These are phyloP conservation scores for Troglohyphantes excavatus DNA, from an alignment of 2,888 invertebrate species.

Conservation along the genomic window DNA sequence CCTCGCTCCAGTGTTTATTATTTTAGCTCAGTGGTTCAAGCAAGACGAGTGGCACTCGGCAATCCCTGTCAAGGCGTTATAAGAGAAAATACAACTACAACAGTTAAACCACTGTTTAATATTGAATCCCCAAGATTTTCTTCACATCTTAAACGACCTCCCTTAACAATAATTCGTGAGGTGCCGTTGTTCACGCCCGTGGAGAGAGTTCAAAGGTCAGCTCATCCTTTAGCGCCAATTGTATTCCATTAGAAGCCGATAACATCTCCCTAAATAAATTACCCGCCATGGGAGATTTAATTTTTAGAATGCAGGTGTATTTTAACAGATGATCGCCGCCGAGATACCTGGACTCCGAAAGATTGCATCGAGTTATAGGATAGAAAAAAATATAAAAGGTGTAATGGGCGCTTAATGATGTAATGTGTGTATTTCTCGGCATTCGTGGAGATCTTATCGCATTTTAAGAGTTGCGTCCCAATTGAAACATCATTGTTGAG, in stretches of 20 bases:
- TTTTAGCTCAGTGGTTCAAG: too few species aligned
- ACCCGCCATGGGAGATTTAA: constrained; percentile 11
- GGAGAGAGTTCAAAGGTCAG: constrained; percentile 13
- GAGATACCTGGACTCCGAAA: neutral
- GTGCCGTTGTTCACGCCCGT: constrained; percentile 19
- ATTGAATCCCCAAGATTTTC: too few species aligned
- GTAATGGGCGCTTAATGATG: constrained; percentile 29
- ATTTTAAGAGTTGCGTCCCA: neutral
- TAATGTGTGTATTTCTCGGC: constrained; percentile 12
- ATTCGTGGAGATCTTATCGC: neutral
- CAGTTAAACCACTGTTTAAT: too few species aligned
- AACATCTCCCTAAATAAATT: constrained; percentile 24
- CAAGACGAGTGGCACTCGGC: too few species aligned
- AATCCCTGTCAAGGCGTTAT: too few species aligned
- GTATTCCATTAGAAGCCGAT: constrained; percentile 14
- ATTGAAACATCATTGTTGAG: neutral
- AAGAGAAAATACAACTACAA: too few species aligned
- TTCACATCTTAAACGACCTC: neutral
- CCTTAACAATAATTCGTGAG: neutral
- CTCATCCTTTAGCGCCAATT: constrained; percentile 9
- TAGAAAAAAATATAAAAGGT: constrained; percentile 25
- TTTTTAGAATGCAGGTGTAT: constrained; percentile 38
- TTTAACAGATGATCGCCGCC: constrained; percentile 8
- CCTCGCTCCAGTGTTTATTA: too few species aligned
- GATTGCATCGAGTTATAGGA: neutral